A percentile compares a stretch with the other conserved stretches of the same genome.
Conservation (phyloP, 2,888 invertebrate species). For the Phengaris arion region DNA sequence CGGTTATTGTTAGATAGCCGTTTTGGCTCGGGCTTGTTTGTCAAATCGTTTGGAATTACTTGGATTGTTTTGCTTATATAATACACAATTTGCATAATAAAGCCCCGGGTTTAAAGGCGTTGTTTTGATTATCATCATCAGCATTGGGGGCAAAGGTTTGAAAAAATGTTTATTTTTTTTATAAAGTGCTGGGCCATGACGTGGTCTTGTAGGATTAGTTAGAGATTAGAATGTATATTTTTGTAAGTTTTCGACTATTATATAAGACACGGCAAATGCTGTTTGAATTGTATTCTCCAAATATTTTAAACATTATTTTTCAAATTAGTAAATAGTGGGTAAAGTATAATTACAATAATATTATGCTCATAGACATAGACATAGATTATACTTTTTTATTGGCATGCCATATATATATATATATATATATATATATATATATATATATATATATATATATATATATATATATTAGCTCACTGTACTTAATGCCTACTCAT, state of each 20-base stretch:
- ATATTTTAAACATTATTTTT: too few relatives aligned
- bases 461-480: not conserved
- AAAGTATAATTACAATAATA: too few relatives aligned
- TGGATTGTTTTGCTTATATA: conserved; percentile 47
- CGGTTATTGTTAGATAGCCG: conserved; percentile 56
- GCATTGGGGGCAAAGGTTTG: not conserved
- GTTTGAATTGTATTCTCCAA: too few relatives aligned
- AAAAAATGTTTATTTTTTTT: conserved; percentile 14
- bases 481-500: not conserved
- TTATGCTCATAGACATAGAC: too few relatives aligned
- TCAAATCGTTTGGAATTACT: conserved; percentile 55
- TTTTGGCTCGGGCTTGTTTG: conserved; percentile 47
- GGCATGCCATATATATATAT: too few relatives aligned
- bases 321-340: too few relatives aligned
- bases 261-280: too few relatives aligned
- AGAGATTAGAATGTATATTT: not conserved
- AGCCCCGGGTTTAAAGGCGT: conserved; percentile 2
- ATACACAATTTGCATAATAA: conserved; percentile 24
- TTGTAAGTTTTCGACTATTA: too few relatives aligned
- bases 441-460: too few relatives aligned
- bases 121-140: conserved; percentile 16
- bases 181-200: not conserved
- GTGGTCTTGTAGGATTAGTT: not conserved
- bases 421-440: too few relatives aligned
- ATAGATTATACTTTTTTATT: too few relatives aligned